Evolutionary conservation across 2,888 invertebrate species (phyloP), one percentile per base, ranked within the genome.

Genomic region (Imbricaverruca yamaguchii): DNA sequence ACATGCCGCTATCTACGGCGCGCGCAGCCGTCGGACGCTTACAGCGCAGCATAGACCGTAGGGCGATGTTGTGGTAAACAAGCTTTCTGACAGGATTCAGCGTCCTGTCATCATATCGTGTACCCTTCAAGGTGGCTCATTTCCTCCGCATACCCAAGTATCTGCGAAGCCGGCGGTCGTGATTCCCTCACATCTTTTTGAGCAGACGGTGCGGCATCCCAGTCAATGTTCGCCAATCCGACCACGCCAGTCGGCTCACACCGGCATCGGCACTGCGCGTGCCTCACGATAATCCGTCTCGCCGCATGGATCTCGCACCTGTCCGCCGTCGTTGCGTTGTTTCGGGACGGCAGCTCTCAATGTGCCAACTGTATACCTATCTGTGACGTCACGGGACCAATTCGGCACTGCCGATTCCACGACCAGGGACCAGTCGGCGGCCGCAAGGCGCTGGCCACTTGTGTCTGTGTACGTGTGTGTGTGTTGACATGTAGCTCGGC

Each of bases 311-410:
- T n/a, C n/a, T n/a, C 63, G n/a, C n/a, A 21, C 10, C 10, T 63
- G 63, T n/a, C 10, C 8, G 9, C 18, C 21, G 63, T 63, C n/a
- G 63, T n/a, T 63, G 63, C n/a, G 9, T 63, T n/a, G n/a, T 63
- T n/a, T 63, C 63, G n/a, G 63, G 63, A 63, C 12, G 25, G 25
- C 39, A 39, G 69, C 69, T 6, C 21, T n/a, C 63, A 21, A 25
- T 69, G 69, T 69, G 69, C 69, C 69, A 69, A 69, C 25, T 69
- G 39, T 1, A 15, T 25, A 69, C 12, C 13, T 39, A 15, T 69
- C 69, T 69, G 69, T 69, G 69, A 69, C 69, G 23, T 39, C 4
- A 13, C 39, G 69, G 69, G 69, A 69, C 69, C 69, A 69, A 69
- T 25, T 69, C 25, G 65, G 23, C 65, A 9, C 11, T 11, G 65